Base-by-base conservation (phyloP, 2,797 vertebrate species). In the Microctenopoma lineatum region DNA sequence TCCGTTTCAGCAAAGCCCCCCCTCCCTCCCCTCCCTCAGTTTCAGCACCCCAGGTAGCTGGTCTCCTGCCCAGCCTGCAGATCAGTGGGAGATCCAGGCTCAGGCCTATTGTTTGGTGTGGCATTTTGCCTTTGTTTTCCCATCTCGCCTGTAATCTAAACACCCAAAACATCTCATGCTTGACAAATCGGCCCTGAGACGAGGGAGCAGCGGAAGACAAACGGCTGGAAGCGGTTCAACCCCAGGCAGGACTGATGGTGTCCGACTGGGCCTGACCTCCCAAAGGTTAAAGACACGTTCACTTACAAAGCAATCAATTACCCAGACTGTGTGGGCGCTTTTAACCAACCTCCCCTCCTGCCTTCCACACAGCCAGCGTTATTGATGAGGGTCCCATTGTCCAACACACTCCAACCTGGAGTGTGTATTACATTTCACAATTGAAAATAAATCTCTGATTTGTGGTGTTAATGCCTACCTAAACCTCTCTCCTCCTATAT, bases 231-330 rank as follows among this genome's bases (percentile, higher is more conserved):
- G 90, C 85, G 73, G 87, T 91, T 90, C 92, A 93, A 91, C 86
- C 87, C 87, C 86, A 79, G 87, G 88, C 91, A 92, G 92, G 88
- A 93, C 89, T 92, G 92, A 93, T 93, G 92, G 91, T 89, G 88
- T 93, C 91, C 89, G 90, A 92, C 90, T 92, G 90, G 91, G 92
- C 89, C 91, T 90, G 92, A 93, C 92, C 92, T 93, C 92, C 85
- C 84, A 93, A 94, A 94, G 93, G 93, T 94, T 93, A 94, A 94
- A 94, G 92, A 93, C 92, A 93, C 88, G 89, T 94, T 94, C 93
- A 86, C 91, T 93, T 94, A 94, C 91, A 94, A 90, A 92, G 91
- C 92, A 94, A 94, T 94, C 93, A 93, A 93, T 94, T 94, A 94
- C 90, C 77, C 79, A 74, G 89, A 69, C 87, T 89, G 88, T 90